Conservation (phyloP, 2,888 invertebrate genomes). For the Caenorhabditis doughertyi region DNA sequence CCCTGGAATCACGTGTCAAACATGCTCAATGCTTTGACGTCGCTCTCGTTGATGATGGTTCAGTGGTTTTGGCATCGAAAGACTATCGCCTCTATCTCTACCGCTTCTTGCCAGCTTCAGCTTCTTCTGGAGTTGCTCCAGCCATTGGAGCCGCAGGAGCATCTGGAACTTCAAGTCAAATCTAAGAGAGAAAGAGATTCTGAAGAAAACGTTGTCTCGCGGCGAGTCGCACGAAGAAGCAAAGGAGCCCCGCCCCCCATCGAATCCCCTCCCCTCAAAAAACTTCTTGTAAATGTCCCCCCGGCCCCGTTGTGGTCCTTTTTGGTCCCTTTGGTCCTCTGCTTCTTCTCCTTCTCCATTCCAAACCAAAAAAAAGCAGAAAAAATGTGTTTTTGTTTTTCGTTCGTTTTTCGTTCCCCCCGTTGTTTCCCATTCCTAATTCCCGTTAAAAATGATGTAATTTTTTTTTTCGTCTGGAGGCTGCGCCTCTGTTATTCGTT, state of each 20-base stretch:
- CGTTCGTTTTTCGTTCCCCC: conserved; percentile 8
- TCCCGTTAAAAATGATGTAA: conserved; percentile 28
- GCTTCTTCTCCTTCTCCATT: background rate
- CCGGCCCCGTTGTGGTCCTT: no score
- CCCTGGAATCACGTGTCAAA: conserved; percentile 97
- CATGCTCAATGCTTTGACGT: conserved; percentile 99
- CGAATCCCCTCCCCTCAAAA: no score
- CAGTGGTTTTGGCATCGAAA: conserved; percentile 98
- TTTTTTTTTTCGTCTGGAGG: conserved; percentile 55
- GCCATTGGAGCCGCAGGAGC: background rate
- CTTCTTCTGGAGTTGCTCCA: background rate
- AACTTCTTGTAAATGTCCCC: no score
- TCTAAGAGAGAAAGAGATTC: background rate
- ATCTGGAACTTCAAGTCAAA: conserved; percentile 3
- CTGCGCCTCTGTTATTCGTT: conserved; percentile 46
- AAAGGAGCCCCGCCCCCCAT: no score
- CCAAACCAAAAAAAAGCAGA: no score
- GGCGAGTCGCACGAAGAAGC: no score
- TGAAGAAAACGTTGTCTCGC: no score
- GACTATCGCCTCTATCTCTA: conserved; percentile 99
- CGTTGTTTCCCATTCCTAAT: no score
- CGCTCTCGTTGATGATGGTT: conserved; percentile 98
- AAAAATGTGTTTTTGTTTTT: conserved; percentile 23
- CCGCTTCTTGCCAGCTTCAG: conserved; percentile 88
- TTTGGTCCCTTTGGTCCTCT: conserved; percentile 14